These are phyloP conservation scores for Petrocephalus zakoni DNA, from an alignment of 2,113 vertebrate species.

Conservation along the genomic window DNA sequence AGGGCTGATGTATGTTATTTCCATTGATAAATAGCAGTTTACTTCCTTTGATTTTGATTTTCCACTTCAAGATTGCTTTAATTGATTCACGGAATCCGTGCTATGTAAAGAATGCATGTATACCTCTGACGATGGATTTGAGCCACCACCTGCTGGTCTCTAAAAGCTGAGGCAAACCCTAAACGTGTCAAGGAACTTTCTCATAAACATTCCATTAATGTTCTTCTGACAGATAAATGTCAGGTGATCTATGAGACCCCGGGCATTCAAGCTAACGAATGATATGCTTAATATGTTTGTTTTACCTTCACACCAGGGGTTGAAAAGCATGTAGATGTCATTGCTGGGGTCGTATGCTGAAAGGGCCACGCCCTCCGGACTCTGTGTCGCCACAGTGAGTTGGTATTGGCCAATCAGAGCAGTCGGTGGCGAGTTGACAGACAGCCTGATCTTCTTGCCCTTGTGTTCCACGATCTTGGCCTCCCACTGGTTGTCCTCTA, in stretches of 20 bases:
- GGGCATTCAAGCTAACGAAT: not conserved
- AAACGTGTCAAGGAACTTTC: not conserved
- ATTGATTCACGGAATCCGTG: not conserved
- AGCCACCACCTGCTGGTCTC: not conserved
- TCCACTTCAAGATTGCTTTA: not conserved
- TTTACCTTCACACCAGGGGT: conserved; percentile 84
- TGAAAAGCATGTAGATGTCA: conserved; percentile 77
- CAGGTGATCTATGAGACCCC: not conserved
- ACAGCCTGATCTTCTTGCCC: conserved; percentile 54
- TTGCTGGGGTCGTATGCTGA: conserved; percentile 54
- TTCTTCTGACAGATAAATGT: not conserved
- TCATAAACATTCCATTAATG: not conserved
- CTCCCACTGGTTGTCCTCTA: conserved; percentile 68
- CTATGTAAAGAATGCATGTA: not conserved
- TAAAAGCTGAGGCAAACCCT: not conserved
- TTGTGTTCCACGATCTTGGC: conserved; percentile 63
- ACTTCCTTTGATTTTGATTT: not conserved
- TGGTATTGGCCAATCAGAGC: conserved; percentile 75
- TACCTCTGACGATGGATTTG: not conserved
- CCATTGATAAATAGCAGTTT: not conserved
- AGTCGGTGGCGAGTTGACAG: conserved; percentile 58
- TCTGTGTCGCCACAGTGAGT: conserved; percentile 57
- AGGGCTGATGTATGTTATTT: not conserved
- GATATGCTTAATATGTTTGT: not conserved
- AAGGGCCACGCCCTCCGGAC: conserved; percentile 46